A percentile compares a stretch with the other conserved stretches of the same genome.
phyloP scores from a whole-genome alignment of 37 sponge, comb jelly and placozoan species.

The Halichondria panicea region DNA sequence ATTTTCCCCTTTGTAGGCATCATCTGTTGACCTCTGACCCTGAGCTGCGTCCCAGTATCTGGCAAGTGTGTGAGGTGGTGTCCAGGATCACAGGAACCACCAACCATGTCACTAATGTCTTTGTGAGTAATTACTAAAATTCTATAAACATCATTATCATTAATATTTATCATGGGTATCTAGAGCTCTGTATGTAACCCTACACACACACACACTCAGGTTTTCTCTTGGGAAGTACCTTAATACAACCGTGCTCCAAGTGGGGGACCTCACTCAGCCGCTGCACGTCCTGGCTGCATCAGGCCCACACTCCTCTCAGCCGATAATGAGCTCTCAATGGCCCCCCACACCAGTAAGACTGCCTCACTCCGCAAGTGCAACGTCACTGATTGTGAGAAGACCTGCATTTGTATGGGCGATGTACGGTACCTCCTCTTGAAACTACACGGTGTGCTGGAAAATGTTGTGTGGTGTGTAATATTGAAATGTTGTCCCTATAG shows the following conservation, averaged over 20 bases:
- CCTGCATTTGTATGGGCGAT: slow-evolving; percentile 5
- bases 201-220: neutral
- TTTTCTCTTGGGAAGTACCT: slow-evolving; percentile 1
- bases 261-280: neutral
- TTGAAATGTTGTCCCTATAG: neutral
- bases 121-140: no score
- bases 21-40: no score
- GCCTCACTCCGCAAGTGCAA: slow-evolving; percentile 16
- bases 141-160: no score
- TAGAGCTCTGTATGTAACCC: no score
- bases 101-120: no score
- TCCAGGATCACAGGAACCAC: no score
- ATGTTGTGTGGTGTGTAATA: neutral
- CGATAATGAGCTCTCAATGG: neutral
- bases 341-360: neutral
- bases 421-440: slow-evolving; percentile 17
- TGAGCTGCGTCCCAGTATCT: no score
- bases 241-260: neutral
- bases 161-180: no score
- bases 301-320: slow-evolving; percentile 11
- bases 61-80: no score
- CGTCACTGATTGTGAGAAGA: slow-evolving; percentile 11
- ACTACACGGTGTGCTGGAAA: slow-evolving; percentile 25
- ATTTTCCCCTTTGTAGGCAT: no score
- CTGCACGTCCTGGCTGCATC: slow-evolving; percentile 6